Base-by-base conservation (phyloP, 2,888 invertebrate species). In the Xylota sylvarum region DNA sequence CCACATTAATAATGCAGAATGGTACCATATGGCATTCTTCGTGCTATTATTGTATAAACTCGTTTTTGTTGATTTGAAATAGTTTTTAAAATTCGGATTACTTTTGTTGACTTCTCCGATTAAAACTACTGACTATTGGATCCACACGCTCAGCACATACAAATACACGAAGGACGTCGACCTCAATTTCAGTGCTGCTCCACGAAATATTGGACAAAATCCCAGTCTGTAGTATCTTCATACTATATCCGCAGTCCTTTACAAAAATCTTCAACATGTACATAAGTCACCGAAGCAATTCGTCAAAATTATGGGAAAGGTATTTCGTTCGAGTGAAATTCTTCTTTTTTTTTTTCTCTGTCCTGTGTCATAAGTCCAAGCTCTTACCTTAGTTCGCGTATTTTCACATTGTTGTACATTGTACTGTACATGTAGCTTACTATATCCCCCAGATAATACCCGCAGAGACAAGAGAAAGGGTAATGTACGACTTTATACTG, bases 271-370 rank as follows among this genome's bases (percentile, higher is more conserved):
- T 14, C 40, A n/a, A 60, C 27, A 35, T 19, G n/a, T 0, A 50
- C 14, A 32, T 27, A 37, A 14, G 2, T 27, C 14, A 52, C 9
- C 9, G 37, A 19, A 7, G 23, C 35, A 27, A 23, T 67, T 37
- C 50, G 37, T 67, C 52, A 67, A 67, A 50, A 12, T 40, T 37
- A 50, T 40, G 67, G 35, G 5, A 23, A 52, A 52, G 35, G 52
- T 52, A 67, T 5, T 67, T 50, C 27, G 12, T 35, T 35, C 9
- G 17, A 48, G 32, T 35, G 35, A 19, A 50, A 50, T n/a, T 12
- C 10, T 67, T 23, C 5, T 35, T 37, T 10, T 32, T 23, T 9
- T 35, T 37, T 10, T 32, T 9, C 9, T 56, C 7, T 14, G n/a
- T n/a, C n/a, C 19, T 37, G 12, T 58, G 17, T 35, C 14, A 4